These are phyloP conservation scores for Euproctis similis DNA, from an alignment of 2,888 invertebrate species.

Conservation along the genomic window DNA sequence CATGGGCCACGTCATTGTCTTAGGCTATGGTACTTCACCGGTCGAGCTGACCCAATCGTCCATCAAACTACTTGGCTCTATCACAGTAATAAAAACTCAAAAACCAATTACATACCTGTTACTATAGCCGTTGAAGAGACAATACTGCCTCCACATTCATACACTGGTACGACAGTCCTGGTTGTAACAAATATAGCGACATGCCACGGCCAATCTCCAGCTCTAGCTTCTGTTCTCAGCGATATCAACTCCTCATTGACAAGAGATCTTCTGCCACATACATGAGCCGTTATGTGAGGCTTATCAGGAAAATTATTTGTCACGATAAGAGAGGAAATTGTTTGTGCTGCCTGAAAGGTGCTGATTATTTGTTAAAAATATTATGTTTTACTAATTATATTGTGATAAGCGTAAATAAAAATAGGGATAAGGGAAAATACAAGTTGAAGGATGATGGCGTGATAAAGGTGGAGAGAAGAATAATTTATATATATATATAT, in stretches of 20 bases:
- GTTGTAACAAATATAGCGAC: slow-evolving; percentile 46
- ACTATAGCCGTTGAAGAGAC: slow-evolving; percentile 58
- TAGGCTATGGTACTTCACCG: no score
- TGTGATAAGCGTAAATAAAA: no score
- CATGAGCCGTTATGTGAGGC: slow-evolving; percentile 41
- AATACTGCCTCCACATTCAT: slow-evolving; percentile 60
- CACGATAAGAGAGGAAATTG: slow-evolving; percentile 35
- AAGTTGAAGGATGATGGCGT: no score
- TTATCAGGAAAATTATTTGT: slow-evolving; percentile 20
- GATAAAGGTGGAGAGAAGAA: no score
- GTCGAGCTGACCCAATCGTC: no score
- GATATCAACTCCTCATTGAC: slow-evolving; percentile 51
- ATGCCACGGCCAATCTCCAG: slow-evolving; percentile 69
- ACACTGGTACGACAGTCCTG: slow-evolving; percentile 21
- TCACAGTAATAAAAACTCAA: no score
- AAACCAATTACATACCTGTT: slow-evolving; percentile 54
- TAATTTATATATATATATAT: no score
- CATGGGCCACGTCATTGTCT: no score
- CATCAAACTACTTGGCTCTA: no score
- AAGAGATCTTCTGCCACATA: slow-evolving; percentile 51
- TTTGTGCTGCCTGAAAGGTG: slow-evolving; percentile 39
- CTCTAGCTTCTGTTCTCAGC: slow-evolving; percentile 42
- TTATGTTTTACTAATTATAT: background rate
- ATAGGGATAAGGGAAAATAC: no score
- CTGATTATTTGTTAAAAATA: background rate